phyloP scores from a whole-genome alignment of 2,113 vertebrate species.

The Enhydra lutris region DNA sequence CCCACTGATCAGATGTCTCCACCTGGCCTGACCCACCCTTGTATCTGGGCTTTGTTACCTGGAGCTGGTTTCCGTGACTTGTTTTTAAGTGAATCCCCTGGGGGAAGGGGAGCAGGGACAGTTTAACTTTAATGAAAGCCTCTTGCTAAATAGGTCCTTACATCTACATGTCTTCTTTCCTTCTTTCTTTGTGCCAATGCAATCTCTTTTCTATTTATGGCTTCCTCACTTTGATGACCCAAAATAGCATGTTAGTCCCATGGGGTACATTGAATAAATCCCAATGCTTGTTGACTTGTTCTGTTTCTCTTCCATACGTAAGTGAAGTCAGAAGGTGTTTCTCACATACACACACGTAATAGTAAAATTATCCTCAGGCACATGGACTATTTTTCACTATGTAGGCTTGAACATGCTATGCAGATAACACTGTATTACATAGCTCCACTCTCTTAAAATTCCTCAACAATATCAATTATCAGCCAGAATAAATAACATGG shows the following conservation, averaged over 20 bases:
- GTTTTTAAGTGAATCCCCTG: too few relatives aligned
- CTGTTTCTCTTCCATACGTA: neutral
- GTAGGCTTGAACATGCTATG: neutral
- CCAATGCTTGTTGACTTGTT: neutral
- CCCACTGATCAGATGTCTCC: too few relatives aligned
- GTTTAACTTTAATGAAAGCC: too few relatives aligned
- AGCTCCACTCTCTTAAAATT: conserved; percentile 10
- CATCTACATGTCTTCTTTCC: neutral
- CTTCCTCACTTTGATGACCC: neutral
- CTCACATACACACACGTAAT: neutral
- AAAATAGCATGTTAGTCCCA: neutral
- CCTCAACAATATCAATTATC: neutral
- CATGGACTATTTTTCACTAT: neutral
- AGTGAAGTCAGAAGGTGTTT: neutral
- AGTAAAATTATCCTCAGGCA: neutral
- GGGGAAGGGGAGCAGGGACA: too few relatives aligned
- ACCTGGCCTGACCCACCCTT: too few relatives aligned
- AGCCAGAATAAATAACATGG: neutral
- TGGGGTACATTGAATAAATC: neutral
- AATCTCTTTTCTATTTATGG: neutral
- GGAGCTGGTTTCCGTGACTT: too few relatives aligned
- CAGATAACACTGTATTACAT: neutral
- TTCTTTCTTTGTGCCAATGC: neutral
- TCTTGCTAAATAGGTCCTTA: too few relatives aligned
- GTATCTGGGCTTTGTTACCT: too few relatives aligned